Percentiles rank a stretch among this genome's conserved stretches.
These are phyloP conservation scores for Babyrousa celebensis DNA, from an alignment of 2,797 vertebrate species.

Conservation along the genomic window DNA sequence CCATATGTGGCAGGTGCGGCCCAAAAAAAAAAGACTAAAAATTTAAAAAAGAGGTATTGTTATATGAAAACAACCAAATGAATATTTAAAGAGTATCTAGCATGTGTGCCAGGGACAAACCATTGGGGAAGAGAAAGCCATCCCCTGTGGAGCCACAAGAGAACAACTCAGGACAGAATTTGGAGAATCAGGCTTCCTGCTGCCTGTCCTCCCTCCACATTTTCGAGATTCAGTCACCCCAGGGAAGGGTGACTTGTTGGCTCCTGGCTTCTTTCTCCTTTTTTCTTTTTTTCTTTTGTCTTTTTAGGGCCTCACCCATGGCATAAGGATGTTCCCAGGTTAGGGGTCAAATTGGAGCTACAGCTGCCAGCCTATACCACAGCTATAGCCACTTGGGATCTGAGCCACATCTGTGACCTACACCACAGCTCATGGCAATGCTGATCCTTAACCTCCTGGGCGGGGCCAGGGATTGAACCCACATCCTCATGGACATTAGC, in stretches of 20 bases:
- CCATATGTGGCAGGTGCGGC: too few relatives aligned
- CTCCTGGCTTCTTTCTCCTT: neutral
- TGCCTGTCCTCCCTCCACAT: neutral
- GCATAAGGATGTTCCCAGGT: too few relatives aligned
- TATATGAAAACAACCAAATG: constrained; percentile 57
- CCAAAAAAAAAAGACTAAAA: too few relatives aligned
- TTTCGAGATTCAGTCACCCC: neutral
- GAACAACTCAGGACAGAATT: neutral
- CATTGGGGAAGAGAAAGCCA: neutral
- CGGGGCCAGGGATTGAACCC: too few relatives aligned
- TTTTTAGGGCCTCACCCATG: too few relatives aligned
- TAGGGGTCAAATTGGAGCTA: too few relatives aligned
- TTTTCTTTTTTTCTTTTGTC: neutral
- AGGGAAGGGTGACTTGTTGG: neutral
- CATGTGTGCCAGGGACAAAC: neutral
- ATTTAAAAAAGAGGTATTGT: neutral
- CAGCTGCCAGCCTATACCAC: too few relatives aligned
- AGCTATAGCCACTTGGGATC: too few relatives aligned
- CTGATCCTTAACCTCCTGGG: too few relatives aligned
- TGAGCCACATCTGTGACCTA: too few relatives aligned
- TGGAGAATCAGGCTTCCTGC: neutral
- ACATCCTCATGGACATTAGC: too few relatives aligned
- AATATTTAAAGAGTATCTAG: constrained; percentile 47
- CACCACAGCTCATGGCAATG: too few relatives aligned
- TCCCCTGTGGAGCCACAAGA: neutral